phyloP scores from a whole-genome alignment of 2,113 vertebrate genomes.

The Gymnogyps californianus region DNA sequence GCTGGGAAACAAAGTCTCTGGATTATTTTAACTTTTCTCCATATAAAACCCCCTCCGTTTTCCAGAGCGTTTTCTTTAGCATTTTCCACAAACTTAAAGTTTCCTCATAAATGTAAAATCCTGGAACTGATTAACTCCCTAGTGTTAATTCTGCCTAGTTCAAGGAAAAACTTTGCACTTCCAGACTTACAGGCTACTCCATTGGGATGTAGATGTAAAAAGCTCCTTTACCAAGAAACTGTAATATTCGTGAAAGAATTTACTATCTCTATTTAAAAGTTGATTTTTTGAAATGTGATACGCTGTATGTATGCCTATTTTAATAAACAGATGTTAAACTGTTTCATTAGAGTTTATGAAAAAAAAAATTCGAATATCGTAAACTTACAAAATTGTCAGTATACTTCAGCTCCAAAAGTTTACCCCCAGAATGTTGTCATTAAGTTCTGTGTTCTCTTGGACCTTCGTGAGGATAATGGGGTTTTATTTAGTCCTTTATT shows the following conservation, averaged over 20 bases:
- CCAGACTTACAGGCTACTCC: slow-evolving; percentile 1
- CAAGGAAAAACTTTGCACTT: not conserved
- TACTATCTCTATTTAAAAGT: not conserved
- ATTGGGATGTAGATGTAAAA: not conserved
- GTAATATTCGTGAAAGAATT: not conserved
- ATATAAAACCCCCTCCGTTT: not conserved
- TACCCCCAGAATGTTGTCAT: not conserved
- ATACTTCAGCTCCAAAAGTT: not conserved
- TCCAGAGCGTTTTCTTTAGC: not conserved
- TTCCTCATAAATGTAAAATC: slow-evolving; percentile 17
- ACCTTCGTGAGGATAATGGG: not conserved
- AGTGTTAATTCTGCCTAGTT: slow-evolving; percentile 23
- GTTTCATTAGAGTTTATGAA: not conserved
- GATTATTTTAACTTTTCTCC: not conserved
- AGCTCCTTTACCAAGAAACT: not conserved
- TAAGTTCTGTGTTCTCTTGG: not conserved
- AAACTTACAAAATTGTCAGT: not conserved
- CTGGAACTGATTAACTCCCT: slow-evolving; percentile 37
- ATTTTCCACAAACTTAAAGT: slow-evolving; percentile 1
- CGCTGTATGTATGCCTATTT: not conserved
- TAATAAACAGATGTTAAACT: not conserved
- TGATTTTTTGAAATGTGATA: not conserved
- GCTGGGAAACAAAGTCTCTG: not conserved
- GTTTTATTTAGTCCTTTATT: not conserved
- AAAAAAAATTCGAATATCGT: not conserved